phyloP scores from a whole-genome alignment of 1,140 invertebrate species.

The Asbolus verrucosus region DNA sequence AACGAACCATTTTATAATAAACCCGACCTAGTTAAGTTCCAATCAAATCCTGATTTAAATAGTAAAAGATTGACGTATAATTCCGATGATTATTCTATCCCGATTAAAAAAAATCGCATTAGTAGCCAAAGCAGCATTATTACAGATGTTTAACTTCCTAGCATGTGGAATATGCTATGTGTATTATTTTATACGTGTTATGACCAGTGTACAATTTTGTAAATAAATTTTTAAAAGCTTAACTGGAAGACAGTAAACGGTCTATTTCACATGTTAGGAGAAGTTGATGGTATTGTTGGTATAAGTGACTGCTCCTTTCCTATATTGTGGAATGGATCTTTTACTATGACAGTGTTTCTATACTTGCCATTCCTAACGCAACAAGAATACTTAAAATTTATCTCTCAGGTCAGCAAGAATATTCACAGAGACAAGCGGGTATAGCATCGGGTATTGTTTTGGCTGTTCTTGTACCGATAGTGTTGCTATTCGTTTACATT shows the following conservation, averaged over 20 bases:
- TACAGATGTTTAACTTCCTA: conserved; percentile 57
- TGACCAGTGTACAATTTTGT: conserved; percentile 19
- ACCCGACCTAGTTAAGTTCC: conserved; percentile 26
- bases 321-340: conserved; percentile 58
- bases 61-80: conserved; percentile 38
- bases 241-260: conserved; percentile 27
- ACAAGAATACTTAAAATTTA: too few relatives aligned
- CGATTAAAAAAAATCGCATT: conserved; percentile 49
- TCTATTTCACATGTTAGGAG: conserved; percentile 57
- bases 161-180: conserved; percentile 50
- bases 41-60: conserved; percentile 29
- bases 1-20: conserved; percentile 10
- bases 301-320: conserved; percentile 42
- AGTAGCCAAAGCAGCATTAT: conserved; percentile 60
- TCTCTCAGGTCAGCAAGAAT: conserved; percentile 79
- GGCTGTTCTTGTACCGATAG: conserved; percentile 79
- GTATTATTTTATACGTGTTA: conserved; percentile 15
- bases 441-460: conserved; percentile 82
- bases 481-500: conserved; percentile 78
- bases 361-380: conserved; percentile 6
- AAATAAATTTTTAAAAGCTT: conserved; percentile 4
- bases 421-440: conserved; percentile 79
- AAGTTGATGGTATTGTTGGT: conserved; percentile 38
- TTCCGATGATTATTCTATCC: conserved; percentile 53
- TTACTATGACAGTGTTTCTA: conserved; percentile 35